Evolutionary conservation across 2,797 vertebrate species (phyloP), one percentile per base, ranked within the genome.

Genomic region (Pipistrellus nathusii): DNA sequence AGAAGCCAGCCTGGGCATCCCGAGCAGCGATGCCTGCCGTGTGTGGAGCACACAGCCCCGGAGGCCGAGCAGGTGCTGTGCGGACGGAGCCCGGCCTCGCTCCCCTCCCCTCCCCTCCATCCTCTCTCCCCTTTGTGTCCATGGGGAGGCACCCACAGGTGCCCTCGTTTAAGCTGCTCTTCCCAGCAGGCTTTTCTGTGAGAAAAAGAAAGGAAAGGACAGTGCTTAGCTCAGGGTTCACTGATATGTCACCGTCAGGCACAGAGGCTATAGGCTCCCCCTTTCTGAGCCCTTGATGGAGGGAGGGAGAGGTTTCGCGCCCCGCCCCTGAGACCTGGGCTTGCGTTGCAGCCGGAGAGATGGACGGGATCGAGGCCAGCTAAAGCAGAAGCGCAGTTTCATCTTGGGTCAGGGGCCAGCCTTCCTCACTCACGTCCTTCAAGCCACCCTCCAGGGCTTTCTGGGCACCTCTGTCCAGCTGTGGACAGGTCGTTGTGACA

Each of bases 51-150:
- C 21, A 18, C 2, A 1, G 76, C 10, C 6, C 21, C 1, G 0
- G 25, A 18, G 20, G 30, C 27, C 5, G 1, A 1, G 0, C 5
- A 6, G 1, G 6, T 6, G 25, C 32, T 14, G 38, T 41, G 30
- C 8, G 14, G 9, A 0, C 18, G 11, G 11, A 0, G 23, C 1
- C 17, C 13, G 5, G 0, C 2, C 15, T 15, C 0, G 0, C 10
- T 11, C 21, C 23, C n/a, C 32, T 15, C 10, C 18, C 53, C 2
- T 3, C 4, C 48, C 38, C 38, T 41, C 38, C 38, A 6, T 41
- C 6, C 38, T 41, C 38, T 6, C 38, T 41, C 6, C 38, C 38
- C 38, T 41, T 41, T 41, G 38, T 41, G 62, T 53, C 73, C 25
- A 25, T 3, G 89, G 76, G 59, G 38, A 62, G 48, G 41, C 90